Conservation (phyloP, 2,797 vertebrate species). For the Pipistrellus pipistrellus region DNA sequence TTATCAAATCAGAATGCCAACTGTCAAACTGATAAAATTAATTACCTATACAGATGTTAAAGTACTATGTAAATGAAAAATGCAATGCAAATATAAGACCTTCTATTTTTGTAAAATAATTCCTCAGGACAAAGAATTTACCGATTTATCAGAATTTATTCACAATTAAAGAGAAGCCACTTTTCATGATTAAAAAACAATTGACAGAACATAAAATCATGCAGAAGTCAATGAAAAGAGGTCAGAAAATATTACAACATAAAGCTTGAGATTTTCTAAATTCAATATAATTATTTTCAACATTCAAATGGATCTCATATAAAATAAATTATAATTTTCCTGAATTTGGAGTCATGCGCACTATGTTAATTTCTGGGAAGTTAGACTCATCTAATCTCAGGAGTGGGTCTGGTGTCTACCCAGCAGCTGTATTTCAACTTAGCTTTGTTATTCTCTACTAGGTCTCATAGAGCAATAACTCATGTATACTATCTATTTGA, state of each 20-base stretch:
- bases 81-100: background rate
- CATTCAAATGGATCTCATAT: background rate
- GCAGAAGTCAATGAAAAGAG: background rate
- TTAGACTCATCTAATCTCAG: background rate
- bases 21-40: background rate
- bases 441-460: conserved; percentile 31
- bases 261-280: background rate
- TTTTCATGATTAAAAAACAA: background rate
- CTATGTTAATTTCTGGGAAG: background rate
- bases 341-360: background rate
- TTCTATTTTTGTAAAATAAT: conserved; percentile 6
- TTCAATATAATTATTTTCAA: background rate
- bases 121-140: background rate
- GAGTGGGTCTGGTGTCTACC: background rate
- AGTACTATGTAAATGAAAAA: conserved; percentile 32
- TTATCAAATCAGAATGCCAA: conserved; percentile 26
- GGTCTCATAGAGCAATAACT: background rate
- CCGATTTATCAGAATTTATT: background rate
- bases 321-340: background rate
- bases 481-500: background rate
- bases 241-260: background rate
- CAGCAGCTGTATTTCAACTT: background rate
- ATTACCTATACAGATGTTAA: conserved; percentile 35
- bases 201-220: background rate
- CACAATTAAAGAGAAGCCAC: background rate